A percentile compares a stretch with the other conserved stretches of the same genome.
These are phyloP conservation scores for Hypsibius dujardini DNA, from an alignment of 1,140 invertebrate genomes.

Conservation along the genomic window DNA sequence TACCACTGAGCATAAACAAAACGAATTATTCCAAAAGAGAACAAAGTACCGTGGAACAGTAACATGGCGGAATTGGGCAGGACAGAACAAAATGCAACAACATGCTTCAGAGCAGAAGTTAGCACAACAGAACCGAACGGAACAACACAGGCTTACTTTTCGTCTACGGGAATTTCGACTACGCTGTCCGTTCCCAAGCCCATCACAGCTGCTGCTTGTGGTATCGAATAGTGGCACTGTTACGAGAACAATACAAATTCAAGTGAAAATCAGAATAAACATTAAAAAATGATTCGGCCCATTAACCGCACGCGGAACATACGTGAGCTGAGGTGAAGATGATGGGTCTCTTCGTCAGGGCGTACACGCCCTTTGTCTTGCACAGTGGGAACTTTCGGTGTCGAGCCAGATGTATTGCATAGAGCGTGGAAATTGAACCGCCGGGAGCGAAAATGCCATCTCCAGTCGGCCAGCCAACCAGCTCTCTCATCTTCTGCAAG, in stretches of 20 bases:
- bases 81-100: no score
- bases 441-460: conserved; percentile 92
- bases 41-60: no score
- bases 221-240: conserved; percentile 94
- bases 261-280: no score
- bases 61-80: no score
- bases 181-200: conserved; percentile 91
- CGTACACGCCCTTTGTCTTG: conserved; percentile 72
- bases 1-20: no score
- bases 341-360: conserved; percentile 63
- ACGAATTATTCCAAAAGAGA: no score
- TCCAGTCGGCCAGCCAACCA: conserved; percentile 74
- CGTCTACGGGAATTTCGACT: conserved; percentile 69
- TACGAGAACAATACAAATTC: conserved; percentile 23
- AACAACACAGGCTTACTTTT: conserved; percentile 35
- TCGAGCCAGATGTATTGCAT: conserved; percentile 79
- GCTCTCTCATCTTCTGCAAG: conserved; percentile 73
- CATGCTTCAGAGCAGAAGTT: no score
- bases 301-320: conserved; percentile 27
- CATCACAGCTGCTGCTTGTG: conserved; percentile 78
- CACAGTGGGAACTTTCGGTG: conserved; percentile 86
- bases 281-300: no score
- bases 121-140: no score
- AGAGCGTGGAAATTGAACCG: conserved; percentile 90
- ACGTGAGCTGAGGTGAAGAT: conserved; percentile 95